A percentile compares a stretch with the other conserved stretches of the same genome.
phyloP scores from a whole-genome alignment of 2,888 invertebrate species.

The Orthosia cruda region DNA sequence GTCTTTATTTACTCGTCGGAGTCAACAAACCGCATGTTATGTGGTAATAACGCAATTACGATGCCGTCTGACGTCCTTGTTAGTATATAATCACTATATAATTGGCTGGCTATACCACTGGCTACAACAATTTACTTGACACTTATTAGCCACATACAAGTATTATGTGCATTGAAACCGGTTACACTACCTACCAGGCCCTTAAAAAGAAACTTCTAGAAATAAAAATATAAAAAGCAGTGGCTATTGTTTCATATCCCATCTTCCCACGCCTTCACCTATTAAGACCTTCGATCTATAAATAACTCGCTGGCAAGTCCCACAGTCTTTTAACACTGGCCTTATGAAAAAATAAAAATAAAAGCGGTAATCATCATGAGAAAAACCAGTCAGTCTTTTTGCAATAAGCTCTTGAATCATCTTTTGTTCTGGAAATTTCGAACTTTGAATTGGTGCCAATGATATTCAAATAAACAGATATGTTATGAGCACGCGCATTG shows the following conservation, averaged over 20 bases:
- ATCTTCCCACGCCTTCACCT: background rate
- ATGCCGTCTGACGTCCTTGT: slow-evolving; percentile 30
- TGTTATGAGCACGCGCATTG: no score
- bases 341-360: background rate
- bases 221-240: background rate
- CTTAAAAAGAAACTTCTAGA: background rate
- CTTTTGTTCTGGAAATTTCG: background rate
- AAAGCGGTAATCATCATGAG: background rate
- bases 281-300: background rate
- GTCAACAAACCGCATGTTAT: slow-evolving; percentile 45
- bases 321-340: background rate
- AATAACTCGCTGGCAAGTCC: slow-evolving; percentile 1
- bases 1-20: slow-evolving; percentile 9
- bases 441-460: background rate
- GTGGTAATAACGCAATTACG: slow-evolving; percentile 41
- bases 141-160: background rate
- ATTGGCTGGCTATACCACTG: background rate
- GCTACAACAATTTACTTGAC: background rate
- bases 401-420: background rate
- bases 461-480: no score
- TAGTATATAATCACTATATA: slow-evolving; percentile 2
- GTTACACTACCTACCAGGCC: background rate
- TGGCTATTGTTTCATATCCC: slow-evolving; percentile 4
- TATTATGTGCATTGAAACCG: background rate
- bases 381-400: background rate